phyloP scores from a whole-genome alignment of 1,140 invertebrate species.

The Daktulosphaira vitifoliae region DNA sequence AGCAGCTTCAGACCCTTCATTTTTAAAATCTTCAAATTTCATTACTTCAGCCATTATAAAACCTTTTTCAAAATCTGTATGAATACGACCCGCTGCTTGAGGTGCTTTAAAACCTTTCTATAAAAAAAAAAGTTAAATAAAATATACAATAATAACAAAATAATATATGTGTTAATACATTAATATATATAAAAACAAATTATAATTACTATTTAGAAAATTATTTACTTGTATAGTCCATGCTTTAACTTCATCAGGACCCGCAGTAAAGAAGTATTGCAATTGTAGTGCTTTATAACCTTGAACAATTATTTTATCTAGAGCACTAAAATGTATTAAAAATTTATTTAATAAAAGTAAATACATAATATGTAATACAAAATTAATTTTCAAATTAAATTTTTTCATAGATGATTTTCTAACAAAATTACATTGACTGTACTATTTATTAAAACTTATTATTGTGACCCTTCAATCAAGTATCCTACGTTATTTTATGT shows the following conservation, averaged over 20 bases:
- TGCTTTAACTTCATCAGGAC: conserved; percentile 96
- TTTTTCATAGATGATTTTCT: background rate
- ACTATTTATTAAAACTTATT: too few species aligned
- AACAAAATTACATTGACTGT: too few species aligned
- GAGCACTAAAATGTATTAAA: conserved; percentile 50
- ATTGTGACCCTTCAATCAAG: too few species aligned
- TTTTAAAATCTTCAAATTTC: conserved; percentile 96
- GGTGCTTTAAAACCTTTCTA: conserved; percentile 96
- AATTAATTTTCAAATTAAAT: background rate
- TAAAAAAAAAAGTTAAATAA: conserved; percentile 38
- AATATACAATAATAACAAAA: background rate
- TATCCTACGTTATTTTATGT: too few species aligned
- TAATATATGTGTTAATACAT: background rate
- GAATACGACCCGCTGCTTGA: conserved; percentile 94
- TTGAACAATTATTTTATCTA: conserved; percentile 95
- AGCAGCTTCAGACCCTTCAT: conserved; percentile 82
- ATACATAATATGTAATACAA: background rate
- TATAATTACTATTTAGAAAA: background rate
- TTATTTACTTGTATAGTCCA: conserved; percentile 91
- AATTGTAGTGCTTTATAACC: conserved; percentile 94
- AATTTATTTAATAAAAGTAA: background rate
- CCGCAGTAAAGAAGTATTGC: conserved; percentile 96
- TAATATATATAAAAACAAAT: too few species aligned
- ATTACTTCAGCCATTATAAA: conserved; percentile 99
- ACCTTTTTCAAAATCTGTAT: conserved; percentile 99